Evolutionary conservation across 2,797 vertebrate genomes (phyloP).

Genomic region (Aplochiton taeniatus): DNA sequence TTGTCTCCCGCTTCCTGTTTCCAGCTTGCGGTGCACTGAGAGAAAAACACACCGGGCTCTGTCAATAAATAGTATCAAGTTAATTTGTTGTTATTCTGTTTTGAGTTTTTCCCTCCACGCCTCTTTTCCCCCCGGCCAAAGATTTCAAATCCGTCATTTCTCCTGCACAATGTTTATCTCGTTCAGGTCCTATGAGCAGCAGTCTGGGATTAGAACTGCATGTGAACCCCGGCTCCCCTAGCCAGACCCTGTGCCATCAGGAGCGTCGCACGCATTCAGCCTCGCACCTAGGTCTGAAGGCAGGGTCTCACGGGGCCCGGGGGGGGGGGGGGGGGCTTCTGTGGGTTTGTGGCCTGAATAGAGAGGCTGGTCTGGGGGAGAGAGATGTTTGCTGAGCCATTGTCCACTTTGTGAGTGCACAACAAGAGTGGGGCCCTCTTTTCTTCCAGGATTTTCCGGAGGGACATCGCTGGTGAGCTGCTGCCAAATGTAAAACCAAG

Average conservation of each 20-base stretch:
- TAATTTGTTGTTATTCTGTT: too few relatives aligned
- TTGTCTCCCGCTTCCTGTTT: constrained; percentile 3
- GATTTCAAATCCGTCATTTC: too few relatives aligned
- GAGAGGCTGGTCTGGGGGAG: background rate
- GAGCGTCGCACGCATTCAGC: too few relatives aligned
- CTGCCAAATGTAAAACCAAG: background rate
- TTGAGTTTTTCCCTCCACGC: too few relatives aligned
- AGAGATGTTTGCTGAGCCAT: background rate
- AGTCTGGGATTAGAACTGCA: too few relatives aligned
- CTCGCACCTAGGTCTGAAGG: too few relatives aligned
- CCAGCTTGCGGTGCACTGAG: background rate
- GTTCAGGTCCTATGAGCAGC: too few relatives aligned
- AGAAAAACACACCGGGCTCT: too few relatives aligned
- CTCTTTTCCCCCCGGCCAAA: too few relatives aligned
- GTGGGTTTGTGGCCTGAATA: background rate
- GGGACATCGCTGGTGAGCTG: background rate
- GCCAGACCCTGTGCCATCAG: too few relatives aligned
- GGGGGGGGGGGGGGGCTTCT: background rate
- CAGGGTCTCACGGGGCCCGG: background rate
- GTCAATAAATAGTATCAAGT: background rate
- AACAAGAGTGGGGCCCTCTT: background rate
- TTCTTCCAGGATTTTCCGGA: background rate
- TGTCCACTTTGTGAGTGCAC: constrained; percentile 3
- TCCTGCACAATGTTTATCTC: too few relatives aligned
- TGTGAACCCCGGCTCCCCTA: too few relatives aligned